These are phyloP conservation scores for Ricordea florida DNA, from an alignment of 92 coral and sea anemone genomes.

Conservation along the genomic window DNA sequence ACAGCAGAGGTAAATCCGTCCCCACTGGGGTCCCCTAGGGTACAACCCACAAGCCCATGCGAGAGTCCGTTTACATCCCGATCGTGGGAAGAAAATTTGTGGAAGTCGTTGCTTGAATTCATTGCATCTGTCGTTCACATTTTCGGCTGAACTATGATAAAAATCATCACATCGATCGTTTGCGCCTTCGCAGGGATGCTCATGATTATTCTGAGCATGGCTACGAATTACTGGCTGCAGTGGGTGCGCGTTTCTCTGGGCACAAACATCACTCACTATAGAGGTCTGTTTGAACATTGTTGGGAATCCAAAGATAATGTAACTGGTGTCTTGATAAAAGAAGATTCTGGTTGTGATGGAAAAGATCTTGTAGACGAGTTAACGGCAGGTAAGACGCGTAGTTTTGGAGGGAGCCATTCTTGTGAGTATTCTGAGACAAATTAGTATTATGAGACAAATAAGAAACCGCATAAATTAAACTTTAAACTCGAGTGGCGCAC, in stretches of 20 bases:
- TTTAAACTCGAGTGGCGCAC: too few species aligned
- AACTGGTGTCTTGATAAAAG: slow-evolving; percentile 49
- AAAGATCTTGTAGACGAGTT: not conserved
- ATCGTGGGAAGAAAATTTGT: not conserved
- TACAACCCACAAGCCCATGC: slow-evolving; percentile 17
- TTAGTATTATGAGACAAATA: too few species aligned
- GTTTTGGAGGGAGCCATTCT: not conserved
- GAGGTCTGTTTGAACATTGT: slow-evolving; percentile 77
- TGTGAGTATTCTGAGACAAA: not conserved
- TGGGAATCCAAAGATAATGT: slow-evolving; percentile 74
- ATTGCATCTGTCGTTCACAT: not conserved
- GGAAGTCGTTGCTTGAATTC: not conserved
- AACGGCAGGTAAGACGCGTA: slow-evolving; percentile 17
- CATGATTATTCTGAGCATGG: slow-evolving; percentile 90
- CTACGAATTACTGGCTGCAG: slow-evolving; percentile 94
- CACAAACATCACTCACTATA: slow-evolving; percentile 64
- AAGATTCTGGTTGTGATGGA: slow-evolving; percentile 18
- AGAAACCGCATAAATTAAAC: too few species aligned
- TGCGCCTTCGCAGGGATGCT: slow-evolving; percentile 87
- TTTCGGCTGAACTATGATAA: slow-evolving; percentile 70
- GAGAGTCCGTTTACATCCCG: not conserved
- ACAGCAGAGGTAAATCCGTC: too few species aligned
- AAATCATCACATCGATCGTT: slow-evolving; percentile 88
- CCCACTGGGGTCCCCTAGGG: too few species aligned
- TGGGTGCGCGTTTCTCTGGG: slow-evolving; percentile 71